phyloP scores from a whole-genome alignment of 2,113 vertebrate genomes.

The Cochlearius cochlearius region DNA sequence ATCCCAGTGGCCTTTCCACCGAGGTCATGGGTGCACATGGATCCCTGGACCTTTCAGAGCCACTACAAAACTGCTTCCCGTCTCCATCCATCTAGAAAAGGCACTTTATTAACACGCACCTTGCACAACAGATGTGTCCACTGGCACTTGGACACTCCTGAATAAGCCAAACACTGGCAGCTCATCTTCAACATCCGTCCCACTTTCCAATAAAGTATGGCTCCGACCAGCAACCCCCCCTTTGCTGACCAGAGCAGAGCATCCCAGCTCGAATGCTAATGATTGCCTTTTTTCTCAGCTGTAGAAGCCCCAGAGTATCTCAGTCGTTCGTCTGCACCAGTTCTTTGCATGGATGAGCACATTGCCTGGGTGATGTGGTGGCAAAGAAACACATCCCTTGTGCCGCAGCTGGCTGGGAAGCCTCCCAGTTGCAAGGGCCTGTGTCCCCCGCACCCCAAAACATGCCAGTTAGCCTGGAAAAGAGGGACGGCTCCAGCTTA shows the following conservation, averaged over 20 bases:
- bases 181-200: background rate
- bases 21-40: background rate
- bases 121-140: background rate
- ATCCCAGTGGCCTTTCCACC: background rate
- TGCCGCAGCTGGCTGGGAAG: background rate
- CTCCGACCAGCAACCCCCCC: background rate
- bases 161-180: background rate
- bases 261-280: background rate
- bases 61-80: background rate
- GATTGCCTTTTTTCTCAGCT: background rate
- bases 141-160: background rate
- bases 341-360: background rate
- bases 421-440: background rate
- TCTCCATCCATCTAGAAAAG: background rate
- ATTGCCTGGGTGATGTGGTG: background rate
- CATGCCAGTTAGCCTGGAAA: fast-evolving
- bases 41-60: background rate
- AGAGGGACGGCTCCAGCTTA: background rate
- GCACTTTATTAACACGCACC: background rate
- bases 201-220: background rate
- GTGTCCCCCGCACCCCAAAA: background rate
- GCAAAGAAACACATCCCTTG: background rate
- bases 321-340: background rate
- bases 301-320: background rate
- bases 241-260: background rate